Evolutionary conservation across 1,140 invertebrate genomes (phyloP), one percentile per base, ranked within the genome.

Genomic region (fruit fly (Drosophila melanogaster)): DNA sequence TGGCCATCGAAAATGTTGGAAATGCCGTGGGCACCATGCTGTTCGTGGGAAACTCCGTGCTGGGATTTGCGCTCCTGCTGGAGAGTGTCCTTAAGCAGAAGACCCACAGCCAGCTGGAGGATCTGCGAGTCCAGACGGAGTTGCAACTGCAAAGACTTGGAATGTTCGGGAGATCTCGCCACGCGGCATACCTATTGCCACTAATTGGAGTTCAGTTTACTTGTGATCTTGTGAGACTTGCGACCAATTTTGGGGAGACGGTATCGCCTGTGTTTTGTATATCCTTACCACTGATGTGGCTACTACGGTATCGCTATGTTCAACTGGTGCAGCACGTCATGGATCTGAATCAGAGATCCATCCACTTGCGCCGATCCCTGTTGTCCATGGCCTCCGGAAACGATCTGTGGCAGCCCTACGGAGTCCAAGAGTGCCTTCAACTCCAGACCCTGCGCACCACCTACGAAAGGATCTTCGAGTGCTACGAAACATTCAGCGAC

Each of bases 401-500:
- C 24, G 77, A 85, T 24, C 11, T 79, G 10, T 91, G 90, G 90
- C 90, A 87, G 10, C 90, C 90, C 0, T 91, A 75, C 53, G 72
- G 73, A 0, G 24, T 26, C 0, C 56, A 77, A 11, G 90, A 90
- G 10, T 86, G 75, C 44, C 54, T 66, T 7, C 61, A 79, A 14
- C 26, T 91, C 14, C 83, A 91, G 40, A 57, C 30, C 3, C 38
- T 91, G 10, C 81, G 90, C 6, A 24, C 74, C 3, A 73, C 67
- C 47, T 91, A 87, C 22, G 69, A 86, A 1, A 70, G 85, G 7
- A 81, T 91, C 30, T 90, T 74, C 24, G 90, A 91, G 64, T 79
- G 77, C 66, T 81, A 76, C 40, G 77, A 76, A 22, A 24, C 46
- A 0, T 58, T 91, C n/a, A 91, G 71, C 46, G 66, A 81, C 26